Base-by-base conservation (phyloP, 2,888 invertebrate genomes). In the Diarsia dahlii region DNA sequence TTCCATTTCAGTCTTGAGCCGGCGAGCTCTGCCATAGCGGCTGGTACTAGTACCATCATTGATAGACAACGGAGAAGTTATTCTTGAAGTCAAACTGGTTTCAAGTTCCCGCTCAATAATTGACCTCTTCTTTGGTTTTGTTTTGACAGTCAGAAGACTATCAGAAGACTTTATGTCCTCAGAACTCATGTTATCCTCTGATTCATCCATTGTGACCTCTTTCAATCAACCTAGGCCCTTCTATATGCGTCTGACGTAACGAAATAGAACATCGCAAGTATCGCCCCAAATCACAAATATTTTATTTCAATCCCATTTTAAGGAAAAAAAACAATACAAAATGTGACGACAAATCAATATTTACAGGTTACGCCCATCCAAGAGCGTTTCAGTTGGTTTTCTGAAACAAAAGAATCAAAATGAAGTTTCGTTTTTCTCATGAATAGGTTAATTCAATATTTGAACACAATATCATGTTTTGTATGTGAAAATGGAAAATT, bases 21-120 rank as follows among this genome's bases (percentile, higher is more conserved):
- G 96, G 50, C 97, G 96, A 70, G 97, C 94, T 90, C 97, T 95
- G 13, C 97, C 97, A 91, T 97, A 97, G 20, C 97, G 96, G 85
- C 97, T 97, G 48, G 93, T 96, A 58, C 89, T 95, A 1, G 88
- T 81, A n/a, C 89, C 90, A 66, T 93, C 95, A 18, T 84, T 82
- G 48, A 85, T 84, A 2, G 91, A 89, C 6, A 92, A 89, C 2
- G 96, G 95, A 13, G 95, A 94, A 63, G 95, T 96, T 10, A 95
- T 88, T 86, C 92, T 91, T 48, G 95, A 90, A 74, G 96, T 96
- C 87, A 96, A 88, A 83, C 89, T 95, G 1, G 96, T 96, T 84
- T 96, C 96, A 58, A 96, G 89, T 89, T 96, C 95, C 60, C 96
- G 92, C 87, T 96, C 96, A 74, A 96, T 92, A 65, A 95, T 82